These are phyloP conservation scores for Dasysyrphus albostriatus DNA, from an alignment of 2,888 invertebrate genomes.

Conservation along the genomic window DNA sequence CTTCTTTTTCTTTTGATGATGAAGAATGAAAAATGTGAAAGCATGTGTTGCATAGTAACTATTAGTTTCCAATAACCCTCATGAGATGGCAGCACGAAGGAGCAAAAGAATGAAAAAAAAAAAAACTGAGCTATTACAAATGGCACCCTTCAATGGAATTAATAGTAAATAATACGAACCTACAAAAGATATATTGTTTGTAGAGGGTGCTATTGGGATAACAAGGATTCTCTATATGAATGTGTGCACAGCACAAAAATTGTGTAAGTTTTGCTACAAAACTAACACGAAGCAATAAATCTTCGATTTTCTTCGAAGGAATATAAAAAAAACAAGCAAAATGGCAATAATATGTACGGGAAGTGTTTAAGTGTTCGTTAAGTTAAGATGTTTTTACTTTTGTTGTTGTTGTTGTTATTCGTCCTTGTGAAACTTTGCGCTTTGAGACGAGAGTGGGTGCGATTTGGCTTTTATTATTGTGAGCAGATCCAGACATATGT, in stretches of 20 bases:
- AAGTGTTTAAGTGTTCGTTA: conserved; percentile 33
- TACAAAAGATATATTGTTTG: conserved; percentile 46
- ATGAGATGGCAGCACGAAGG: conserved; percentile 30
- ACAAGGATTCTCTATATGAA: conserved; percentile 40
- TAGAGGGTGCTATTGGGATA: conserved; percentile 26
- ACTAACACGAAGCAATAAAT: conserved; percentile 64
- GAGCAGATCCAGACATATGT: conserved; percentile 12
- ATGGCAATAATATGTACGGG: conserved; percentile 19
- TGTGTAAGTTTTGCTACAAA: conserved; percentile 37
- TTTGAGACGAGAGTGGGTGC: conserved; percentile 3
- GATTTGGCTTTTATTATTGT: conserved; percentile 30
- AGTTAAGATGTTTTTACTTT: conserved; percentile 18
- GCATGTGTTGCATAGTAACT: conserved; percentile 43
- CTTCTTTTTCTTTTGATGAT: neutral
- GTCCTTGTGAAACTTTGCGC: neutral
- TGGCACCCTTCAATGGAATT: conserved; percentile 63
- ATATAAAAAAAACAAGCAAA: neutral
- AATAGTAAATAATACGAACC: conserved; percentile 56
- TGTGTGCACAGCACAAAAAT: conserved; percentile 45
- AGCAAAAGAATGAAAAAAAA: neutral
- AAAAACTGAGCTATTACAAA: conserved; percentile 50
- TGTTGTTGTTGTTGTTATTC: neutral
- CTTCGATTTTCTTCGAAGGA: conserved; percentile 22
- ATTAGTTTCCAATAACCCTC: conserved; percentile 62
- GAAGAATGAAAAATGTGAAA: conserved; percentile 30